Conservation (phyloP, 1,140 invertebrate genomes). For the Drosophila obscura region DNA sequence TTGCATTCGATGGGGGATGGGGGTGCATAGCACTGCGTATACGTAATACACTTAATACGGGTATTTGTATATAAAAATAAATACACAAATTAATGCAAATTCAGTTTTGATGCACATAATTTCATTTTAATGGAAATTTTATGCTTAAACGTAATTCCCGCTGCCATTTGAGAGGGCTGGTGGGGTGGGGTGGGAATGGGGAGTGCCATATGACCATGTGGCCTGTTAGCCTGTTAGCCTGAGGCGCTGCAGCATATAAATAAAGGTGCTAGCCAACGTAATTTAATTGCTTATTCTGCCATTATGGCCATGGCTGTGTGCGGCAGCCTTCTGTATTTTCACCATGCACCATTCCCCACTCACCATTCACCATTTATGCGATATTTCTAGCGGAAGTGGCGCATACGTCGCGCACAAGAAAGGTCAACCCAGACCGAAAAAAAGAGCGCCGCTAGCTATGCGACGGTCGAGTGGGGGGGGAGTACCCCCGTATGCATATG, state of each 20-base stretch:
- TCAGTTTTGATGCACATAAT: constrained; percentile 72
- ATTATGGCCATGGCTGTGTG: constrained; percentile 26
- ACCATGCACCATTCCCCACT: neutral
- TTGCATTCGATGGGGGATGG: neutral
- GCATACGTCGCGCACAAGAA: constrained; percentile 62
- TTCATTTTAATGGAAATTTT: constrained; percentile 73
- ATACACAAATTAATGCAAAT: constrained; percentile 67
- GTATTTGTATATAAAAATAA: constrained; percentile 1
- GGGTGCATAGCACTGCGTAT: constrained; percentile 34
- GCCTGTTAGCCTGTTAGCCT: constrained; percentile 15
- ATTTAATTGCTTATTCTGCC: constrained; percentile 74
- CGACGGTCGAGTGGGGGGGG: constrained; percentile 2
- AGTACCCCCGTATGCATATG: neutral
- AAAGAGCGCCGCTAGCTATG: constrained; percentile 53
- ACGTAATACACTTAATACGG: neutral
- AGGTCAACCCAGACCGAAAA: constrained; percentile 56
- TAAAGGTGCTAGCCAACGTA: constrained; percentile 62
- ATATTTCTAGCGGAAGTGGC: constrained; percentile 61
- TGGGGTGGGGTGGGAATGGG: neutral
- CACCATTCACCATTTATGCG: constrained; percentile 23
- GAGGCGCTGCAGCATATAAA: constrained; percentile 67
- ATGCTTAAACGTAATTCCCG: constrained; percentile 29
- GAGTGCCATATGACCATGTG: too few species aligned
- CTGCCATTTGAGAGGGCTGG: neutral
- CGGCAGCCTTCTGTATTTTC: constrained; percentile 4